phyloP scores from a whole-genome alignment of 2,888 invertebrate species.

The Leptinotarsa haldemani region DNA sequence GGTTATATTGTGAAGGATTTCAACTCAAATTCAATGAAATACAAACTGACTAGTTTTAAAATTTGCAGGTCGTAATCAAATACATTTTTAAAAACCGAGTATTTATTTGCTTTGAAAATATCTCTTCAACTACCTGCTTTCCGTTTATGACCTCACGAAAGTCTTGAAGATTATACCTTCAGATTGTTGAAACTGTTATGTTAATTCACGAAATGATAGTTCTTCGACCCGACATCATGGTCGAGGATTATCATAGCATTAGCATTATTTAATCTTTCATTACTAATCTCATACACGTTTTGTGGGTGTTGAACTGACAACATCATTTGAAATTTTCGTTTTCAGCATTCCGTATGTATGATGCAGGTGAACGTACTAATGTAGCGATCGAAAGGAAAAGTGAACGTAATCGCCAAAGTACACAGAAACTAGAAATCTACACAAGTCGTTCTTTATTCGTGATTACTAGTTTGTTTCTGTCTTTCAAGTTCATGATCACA shows the following conservation, averaged over 20 bases:
- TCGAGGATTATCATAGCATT: slow-evolving; percentile 14
- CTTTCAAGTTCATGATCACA: slow-evolving; percentile 8
- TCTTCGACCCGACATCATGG: slow-evolving; percentile 2
- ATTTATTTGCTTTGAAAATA: slow-evolving; percentile 1
- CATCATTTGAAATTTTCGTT: slow-evolving; percentile 5
- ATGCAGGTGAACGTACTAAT: slow-evolving; percentile 11
- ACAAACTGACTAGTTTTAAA: not conserved
- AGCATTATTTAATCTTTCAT: slow-evolving; percentile 18
- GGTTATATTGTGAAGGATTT: not conserved
- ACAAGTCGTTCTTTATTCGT: slow-evolving; percentile 5
- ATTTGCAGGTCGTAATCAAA: not conserved
- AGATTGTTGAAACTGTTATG: slow-evolving; percentile 4
- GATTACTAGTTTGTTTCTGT: slow-evolving; percentile 20
- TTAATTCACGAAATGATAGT: slow-evolving; percentile 11
- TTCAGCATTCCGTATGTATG: not conserved
- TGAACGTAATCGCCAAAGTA: not conserved
- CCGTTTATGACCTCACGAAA: not conserved
- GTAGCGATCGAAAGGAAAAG: slow-evolving; percentile 21
- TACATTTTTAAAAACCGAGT: not conserved
- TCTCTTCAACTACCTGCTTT: not conserved
- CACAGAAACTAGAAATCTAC: slow-evolving; percentile 11
- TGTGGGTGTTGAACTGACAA: slow-evolving; percentile 2
- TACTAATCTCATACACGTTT: slow-evolving; percentile 11
- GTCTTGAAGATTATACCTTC: not conserved
- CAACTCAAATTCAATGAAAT: not conserved